These are phyloP conservation scores for Ammospiza nelsoni DNA, from an alignment of 2,113 vertebrate species.

Conservation along the genomic window DNA sequence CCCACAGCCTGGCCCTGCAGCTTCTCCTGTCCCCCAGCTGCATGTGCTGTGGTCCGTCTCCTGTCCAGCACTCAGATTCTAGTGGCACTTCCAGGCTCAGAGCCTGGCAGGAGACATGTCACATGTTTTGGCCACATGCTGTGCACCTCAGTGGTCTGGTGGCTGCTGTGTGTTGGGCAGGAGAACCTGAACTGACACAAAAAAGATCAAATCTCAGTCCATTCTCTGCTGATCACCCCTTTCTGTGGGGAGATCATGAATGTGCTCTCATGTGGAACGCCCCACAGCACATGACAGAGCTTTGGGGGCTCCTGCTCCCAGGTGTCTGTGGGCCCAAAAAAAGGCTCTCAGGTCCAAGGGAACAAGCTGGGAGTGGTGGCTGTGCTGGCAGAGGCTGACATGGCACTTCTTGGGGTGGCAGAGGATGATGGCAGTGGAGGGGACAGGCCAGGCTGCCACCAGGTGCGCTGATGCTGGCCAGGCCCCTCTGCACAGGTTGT, in stretches of 20 bases:
- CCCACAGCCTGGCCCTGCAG: background rate
- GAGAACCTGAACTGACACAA: background rate
- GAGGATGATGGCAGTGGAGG: background rate
- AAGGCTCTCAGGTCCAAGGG: background rate
- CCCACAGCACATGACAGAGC: accelerated
- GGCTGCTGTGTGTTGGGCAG: background rate
- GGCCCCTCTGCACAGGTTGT: background rate
- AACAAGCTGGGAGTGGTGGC: accelerated
- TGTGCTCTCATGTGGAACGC: background rate
- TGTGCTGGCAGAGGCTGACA: background rate
- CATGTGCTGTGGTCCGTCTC: background rate
- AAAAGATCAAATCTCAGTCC: background rate
- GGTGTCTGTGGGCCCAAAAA: background rate
- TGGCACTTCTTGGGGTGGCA: accelerated
- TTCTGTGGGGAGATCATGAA: background rate
- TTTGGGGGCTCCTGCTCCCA: background rate
- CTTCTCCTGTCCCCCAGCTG: background rate
- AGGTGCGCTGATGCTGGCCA: accelerated
- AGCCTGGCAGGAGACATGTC: accelerated
- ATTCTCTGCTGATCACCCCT: background rate
- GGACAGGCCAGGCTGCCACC: background rate
- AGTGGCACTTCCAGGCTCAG: background rate
- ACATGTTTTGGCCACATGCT: background rate
- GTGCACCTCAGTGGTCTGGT: accelerated
- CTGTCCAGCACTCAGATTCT: background rate